Evolutionary conservation across 2,113 vertebrate genomes (phyloP).

Genomic region (Thamnophis sirtalis): DNA sequence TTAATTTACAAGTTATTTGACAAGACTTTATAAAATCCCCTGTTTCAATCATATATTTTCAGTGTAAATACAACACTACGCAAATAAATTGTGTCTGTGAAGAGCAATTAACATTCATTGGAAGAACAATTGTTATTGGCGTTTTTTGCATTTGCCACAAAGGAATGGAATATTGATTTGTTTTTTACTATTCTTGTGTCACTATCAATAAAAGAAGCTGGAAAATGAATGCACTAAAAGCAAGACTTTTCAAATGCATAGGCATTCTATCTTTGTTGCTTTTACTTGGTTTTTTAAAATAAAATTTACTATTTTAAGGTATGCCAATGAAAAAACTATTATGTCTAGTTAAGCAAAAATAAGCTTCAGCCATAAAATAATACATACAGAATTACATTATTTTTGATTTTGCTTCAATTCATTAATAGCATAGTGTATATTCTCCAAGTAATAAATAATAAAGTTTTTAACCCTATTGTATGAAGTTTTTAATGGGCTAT

Average conservation of each 20-base stretch:
- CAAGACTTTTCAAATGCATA: neutral
- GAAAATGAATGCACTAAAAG: slow-evolving; percentile 3
- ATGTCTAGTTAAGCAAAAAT: neutral
- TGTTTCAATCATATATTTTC: slow-evolving; percentile 2
- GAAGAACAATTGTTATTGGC: slow-evolving; percentile 10
- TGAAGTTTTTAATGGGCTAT: neutral
- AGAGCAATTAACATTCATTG: slow-evolving; percentile 36
- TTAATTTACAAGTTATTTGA: slow-evolving; percentile 4
- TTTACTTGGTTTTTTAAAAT: neutral
- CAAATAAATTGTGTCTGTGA: neutral
- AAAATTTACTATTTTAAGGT: neutral
- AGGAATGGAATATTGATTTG: slow-evolving; percentile 33
- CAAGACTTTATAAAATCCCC: neutral
- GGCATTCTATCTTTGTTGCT: neutral
- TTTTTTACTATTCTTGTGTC: slow-evolving; percentile 23
- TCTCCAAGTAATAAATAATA: neutral
- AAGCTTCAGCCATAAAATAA: neutral
- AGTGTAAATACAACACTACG: slow-evolving; percentile 20
- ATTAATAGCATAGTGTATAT: neutral
- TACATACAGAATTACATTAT: neutral
- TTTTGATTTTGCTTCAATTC: neutral
- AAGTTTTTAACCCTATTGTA: neutral
- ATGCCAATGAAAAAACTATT: neutral
- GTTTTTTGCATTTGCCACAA: slow-evolving; percentile 30
- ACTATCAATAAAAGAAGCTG: neutral